Percentiles rank a stretch among this genome's conserved stretches.
Conservation (phyloP, 2,797 vertebrate genomes). For the Aldrovandia affinis region DNA sequence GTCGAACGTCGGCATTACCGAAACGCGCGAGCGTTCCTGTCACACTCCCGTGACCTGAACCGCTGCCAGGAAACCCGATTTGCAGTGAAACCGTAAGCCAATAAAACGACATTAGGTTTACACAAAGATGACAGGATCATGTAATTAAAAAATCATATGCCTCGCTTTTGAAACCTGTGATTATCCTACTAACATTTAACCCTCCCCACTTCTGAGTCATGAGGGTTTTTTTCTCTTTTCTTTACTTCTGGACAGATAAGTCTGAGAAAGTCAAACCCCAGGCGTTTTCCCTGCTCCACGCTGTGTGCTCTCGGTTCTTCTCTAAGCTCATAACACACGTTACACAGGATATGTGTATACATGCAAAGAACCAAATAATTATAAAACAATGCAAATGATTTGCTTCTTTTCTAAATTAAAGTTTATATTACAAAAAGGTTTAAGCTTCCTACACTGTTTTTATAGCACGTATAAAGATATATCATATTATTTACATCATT, state of each 20-base stretch:
- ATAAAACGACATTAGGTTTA: conserved; percentile 29
- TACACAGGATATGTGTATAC: background rate
- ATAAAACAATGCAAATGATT: background rate
- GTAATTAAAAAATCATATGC: conserved; percentile 27
- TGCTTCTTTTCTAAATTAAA: background rate
- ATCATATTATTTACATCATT: background rate
- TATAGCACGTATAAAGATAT: no score
- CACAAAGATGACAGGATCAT: conserved; percentile 24
- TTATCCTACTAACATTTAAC: conserved; percentile 23
- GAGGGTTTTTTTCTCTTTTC: background rate
- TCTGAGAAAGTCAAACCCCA: background rate
- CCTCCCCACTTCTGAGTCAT: conserved; percentile 9
- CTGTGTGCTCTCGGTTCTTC: background rate
- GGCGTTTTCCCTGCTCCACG: background rate
- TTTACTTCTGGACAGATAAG: conserved; percentile 6
- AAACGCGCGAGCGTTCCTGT: background rate
- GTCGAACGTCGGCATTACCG: conserved; percentile 1
- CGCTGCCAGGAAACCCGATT: conserved; percentile 31
- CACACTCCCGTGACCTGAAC: conserved; percentile 28
- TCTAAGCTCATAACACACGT: background rate
- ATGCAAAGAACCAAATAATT: background rate
- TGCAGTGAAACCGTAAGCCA: conserved; percentile 25
- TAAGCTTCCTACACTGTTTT: background rate
- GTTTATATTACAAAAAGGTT: background rate
- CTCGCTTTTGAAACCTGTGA: conserved; percentile 21